Percentiles rank a stretch among this genome's conserved stretches.
Conservation (phyloP, 2,797 vertebrate species). For the Chaetophractus vellerosus region DNA sequence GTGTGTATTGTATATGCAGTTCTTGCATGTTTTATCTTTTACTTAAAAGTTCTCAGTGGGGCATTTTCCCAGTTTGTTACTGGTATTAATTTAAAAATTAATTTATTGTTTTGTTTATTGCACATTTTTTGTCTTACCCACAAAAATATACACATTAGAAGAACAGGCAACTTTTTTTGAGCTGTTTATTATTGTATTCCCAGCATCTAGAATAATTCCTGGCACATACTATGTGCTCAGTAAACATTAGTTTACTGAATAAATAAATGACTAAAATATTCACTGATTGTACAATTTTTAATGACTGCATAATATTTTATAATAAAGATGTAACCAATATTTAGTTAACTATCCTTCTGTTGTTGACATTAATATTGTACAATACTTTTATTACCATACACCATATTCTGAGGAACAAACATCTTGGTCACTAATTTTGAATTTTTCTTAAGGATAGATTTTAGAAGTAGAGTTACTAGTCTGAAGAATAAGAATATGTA, state of each 20-base stretch:
- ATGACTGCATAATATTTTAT: conserved; percentile 42
- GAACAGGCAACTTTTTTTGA: not conserved
- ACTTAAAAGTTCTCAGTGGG: conserved; percentile 44
- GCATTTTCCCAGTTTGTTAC: conserved; percentile 35
- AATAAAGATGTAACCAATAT: not conserved
- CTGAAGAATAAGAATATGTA: not conserved
- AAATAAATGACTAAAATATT: conserved; percentile 37
- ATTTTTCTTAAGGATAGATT: conserved; percentile 10
- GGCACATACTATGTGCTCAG: not conserved
- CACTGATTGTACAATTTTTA: conserved; percentile 46
- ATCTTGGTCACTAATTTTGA: conserved; percentile 2
- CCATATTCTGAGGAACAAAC: conserved; percentile 13
- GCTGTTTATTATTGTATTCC: not conserved
- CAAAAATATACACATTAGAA: not conserved
- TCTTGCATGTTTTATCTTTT: not conserved
- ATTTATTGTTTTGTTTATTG: conserved; percentile 28
- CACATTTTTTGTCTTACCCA: not conserved
- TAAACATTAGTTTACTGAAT: conserved; percentile 42
- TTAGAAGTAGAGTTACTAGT: not conserved
- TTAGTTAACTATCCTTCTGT: not conserved
- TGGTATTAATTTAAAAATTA: conserved; percentile 1
- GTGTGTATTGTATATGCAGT: not conserved
- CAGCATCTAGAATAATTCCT: conserved; percentile 24
- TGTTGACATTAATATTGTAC: conserved; percentile 16
- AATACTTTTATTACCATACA: conserved; percentile 14